Conservation (phyloP, 2,888 invertebrate genomes). For the Zaprionus bogoriensis region DNA sequence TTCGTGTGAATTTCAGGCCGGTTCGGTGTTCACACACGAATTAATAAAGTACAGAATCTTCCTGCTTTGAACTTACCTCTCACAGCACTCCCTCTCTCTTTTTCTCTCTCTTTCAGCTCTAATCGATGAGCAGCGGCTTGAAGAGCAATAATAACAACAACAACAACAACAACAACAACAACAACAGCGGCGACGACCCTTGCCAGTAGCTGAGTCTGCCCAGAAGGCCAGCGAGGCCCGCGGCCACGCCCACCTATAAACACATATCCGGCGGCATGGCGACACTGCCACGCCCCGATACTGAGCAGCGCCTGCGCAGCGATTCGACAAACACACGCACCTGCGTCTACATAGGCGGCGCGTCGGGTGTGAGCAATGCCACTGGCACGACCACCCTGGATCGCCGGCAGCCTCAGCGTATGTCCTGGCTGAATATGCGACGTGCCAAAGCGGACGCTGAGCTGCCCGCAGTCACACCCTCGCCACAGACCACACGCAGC, state of each 20-base stretch:
- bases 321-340: slow-evolving; percentile 63
- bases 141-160: slow-evolving; percentile 71
- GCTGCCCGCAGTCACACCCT: slow-evolving; percentile 69
- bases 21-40: slow-evolving; percentile 50
- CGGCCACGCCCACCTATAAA: slow-evolving; percentile 53
- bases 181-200: slow-evolving; percentile 74
- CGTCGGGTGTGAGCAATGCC: slow-evolving; percentile 44
- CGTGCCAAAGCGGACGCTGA: slow-evolving; percentile 66
- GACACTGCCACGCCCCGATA: slow-evolving; percentile 59
- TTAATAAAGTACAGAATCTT: slow-evolving; percentile 9
- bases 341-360: slow-evolving; percentile 65
- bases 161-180: too few relatives aligned
- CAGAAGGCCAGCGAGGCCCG: slow-evolving; percentile 36
- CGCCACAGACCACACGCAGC: slow-evolving; percentile 79
- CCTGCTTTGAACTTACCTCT: neutral
- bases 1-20: slow-evolving; percentile 61
- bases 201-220: slow-evolving; percentile 73
- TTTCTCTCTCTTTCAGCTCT: slow-evolving; percentile 44
- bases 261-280: slow-evolving; percentile 69
- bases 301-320: slow-evolving; percentile 63
- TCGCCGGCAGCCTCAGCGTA: slow-evolving; percentile 75
- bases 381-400: slow-evolving; percentile 68
- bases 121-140: slow-evolving; percentile 68
- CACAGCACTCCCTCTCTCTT: slow-evolving; percentile 2
- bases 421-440: slow-evolving; percentile 80